Conservation (phyloP, 92 coral and sea anemone genomes). For the Diadumene lineata region DNA sequence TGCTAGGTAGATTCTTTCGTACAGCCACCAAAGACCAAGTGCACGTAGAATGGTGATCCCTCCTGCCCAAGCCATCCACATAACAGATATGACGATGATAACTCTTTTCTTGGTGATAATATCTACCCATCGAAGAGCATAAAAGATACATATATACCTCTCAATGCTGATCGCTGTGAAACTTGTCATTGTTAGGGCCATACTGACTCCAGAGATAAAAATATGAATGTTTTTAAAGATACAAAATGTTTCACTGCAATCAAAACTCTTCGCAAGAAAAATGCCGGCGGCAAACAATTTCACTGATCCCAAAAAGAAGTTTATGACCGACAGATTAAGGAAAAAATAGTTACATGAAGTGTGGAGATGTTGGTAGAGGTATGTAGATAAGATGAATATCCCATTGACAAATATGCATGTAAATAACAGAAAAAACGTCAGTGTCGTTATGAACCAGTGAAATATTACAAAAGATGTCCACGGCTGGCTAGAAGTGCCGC, state of each 20-base stretch:
- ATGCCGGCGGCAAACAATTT: not conserved
- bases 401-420: slow-evolving; percentile 2
- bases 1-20: not conserved
- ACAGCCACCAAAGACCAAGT: not conserved
- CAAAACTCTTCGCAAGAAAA: not conserved
- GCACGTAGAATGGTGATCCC: not conserved
- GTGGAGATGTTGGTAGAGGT: not conserved
- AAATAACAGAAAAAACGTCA: not conserved
- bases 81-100: not conserved
- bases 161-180: slow-evolving; percentile 19
- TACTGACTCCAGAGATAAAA: not conserved
- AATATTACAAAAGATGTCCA: not conserved
- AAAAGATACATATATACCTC: slow-evolving; percentile 18
- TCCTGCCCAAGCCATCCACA: slow-evolving; percentile 5
- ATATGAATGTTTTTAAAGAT: slow-evolving; percentile 6
- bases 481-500: not conserved
- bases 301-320: not conserved
- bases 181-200: slow-evolving; percentile 21
- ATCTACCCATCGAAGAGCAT: slow-evolving; percentile 23
- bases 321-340: slow-evolving; percentile 7
- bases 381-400: not conserved
- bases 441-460: not conserved
- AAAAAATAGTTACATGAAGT: slow-evolving; percentile 7
- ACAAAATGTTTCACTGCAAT: not conserved
- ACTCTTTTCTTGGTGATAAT: slow-evolving; percentile 19